Evolutionary conservation across 1,140 invertebrate species (phyloP).

Genomic region (Drosophila gunungcola): DNA sequence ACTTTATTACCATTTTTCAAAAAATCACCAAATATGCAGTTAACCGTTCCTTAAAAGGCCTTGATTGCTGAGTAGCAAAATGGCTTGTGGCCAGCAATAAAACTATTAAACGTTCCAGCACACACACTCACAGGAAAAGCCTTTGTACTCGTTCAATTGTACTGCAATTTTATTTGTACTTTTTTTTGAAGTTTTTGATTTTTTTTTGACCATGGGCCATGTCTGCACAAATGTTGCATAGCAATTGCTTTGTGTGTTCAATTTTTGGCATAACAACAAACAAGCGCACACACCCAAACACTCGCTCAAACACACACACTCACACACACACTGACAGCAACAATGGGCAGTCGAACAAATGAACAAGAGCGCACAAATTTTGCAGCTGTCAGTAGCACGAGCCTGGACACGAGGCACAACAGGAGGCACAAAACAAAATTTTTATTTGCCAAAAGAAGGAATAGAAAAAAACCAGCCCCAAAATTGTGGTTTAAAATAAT

Average conservation of each 20-base stretch:
- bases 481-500: constrained; percentile 61
- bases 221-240: constrained; percentile 81
- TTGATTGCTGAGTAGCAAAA: constrained; percentile 28
- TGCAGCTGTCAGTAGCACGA: constrained; percentile 72
- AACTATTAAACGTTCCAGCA: constrained; percentile 58
- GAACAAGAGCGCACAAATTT: constrained; percentile 79
- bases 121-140: constrained; percentile 10
- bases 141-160: constrained; percentile 62
- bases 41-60: neutral
- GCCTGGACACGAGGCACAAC: constrained; percentile 48
- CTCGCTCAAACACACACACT: constrained; percentile 4
- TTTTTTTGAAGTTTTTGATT: constrained; percentile 51
- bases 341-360: constrained; percentile 62
- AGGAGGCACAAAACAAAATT: constrained; percentile 55
- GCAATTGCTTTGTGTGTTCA: constrained; percentile 82
- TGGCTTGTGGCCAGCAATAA: constrained; percentile 57
- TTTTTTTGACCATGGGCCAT: constrained; percentile 56
- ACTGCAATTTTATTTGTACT: constrained; percentile 70
- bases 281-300: constrained; percentile 35
- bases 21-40: too few species aligned
- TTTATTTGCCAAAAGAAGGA: constrained; percentile 39
- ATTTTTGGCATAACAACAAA: constrained; percentile 76
- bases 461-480: constrained; percentile 15
- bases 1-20: too few species aligned
- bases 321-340: constrained; percentile 21